phyloP scores from a whole-genome alignment of 2,888 invertebrate species.

The Amblyjoppa proteus region DNA sequence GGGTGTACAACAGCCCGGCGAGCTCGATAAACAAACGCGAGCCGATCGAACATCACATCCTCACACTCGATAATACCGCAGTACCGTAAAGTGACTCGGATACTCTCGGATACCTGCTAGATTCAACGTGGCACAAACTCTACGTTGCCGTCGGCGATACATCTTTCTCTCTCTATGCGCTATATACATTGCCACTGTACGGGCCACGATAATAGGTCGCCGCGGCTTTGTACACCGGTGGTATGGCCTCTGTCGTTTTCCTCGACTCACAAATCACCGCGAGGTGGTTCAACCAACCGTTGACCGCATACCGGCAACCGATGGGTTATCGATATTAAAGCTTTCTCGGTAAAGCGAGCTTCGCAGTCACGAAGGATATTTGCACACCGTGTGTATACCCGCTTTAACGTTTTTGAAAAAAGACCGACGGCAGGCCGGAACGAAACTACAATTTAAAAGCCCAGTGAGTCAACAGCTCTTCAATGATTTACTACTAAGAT shows the following conservation, averaged over 20 bases:
- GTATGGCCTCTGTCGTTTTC: conserved; percentile 28
- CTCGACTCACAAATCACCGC: conserved; percentile 24
- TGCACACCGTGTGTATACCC: neutral
- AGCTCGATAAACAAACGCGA: conserved; percentile 18
- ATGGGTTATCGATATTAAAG: conserved; percentile 11
- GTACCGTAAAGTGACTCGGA: conserved; percentile 8
- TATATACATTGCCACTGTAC: conserved; percentile 30
- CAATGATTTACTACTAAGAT: too few relatives aligned
- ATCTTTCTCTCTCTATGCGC: conserved; percentile 14
- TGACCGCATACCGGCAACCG: neutral
- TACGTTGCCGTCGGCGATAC: conserved; percentile 37
- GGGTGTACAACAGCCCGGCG: neutral
- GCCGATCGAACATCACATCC: conserved; percentile 12
- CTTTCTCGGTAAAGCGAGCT: neutral
- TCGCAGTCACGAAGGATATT: neutral
- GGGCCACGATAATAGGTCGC: conserved; percentile 49
- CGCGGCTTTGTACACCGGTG: conserved; percentile 10
- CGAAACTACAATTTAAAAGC: too few relatives aligned
- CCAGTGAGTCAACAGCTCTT: too few relatives aligned
- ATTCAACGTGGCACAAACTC: neutral
- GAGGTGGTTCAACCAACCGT: conserved; percentile 2
- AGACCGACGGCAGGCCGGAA: too few relatives aligned
- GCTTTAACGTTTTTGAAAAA: neutral
- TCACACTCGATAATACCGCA: conserved; percentile 12
- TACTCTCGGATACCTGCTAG: conserved; percentile 10